phyloP scores from a whole-genome alignment of 2,797 vertebrate genomes.

The Mergus octosetaceus region DNA sequence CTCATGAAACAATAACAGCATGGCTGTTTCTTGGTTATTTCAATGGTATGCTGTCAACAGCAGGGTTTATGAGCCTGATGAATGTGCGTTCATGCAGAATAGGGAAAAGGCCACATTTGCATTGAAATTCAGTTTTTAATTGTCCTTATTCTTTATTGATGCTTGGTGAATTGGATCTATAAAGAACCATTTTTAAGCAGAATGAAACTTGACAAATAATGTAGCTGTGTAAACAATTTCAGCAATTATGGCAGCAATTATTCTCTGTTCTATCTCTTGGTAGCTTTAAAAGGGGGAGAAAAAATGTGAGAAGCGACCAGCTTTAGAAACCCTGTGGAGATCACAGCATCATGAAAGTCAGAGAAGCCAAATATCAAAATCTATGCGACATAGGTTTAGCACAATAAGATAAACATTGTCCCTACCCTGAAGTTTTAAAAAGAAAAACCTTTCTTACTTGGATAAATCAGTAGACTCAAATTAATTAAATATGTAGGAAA shows the following conservation, averaged over 20 bases:
- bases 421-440: neutral
- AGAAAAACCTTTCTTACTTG: neutral
- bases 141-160: conserved; percentile 79
- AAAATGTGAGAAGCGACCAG: neutral
- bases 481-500: neutral
- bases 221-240: conserved; percentile 66
- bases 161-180: conserved; percentile 70
- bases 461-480: neutral
- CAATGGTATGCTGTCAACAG: conserved; percentile 63
- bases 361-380: neutral
- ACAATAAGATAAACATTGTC: neutral
- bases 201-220: conserved; percentile 64
- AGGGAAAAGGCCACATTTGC: conserved; percentile 84
- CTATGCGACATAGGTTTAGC: neutral
- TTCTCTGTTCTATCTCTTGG: conserved; percentile 22
- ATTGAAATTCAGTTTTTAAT: conserved; percentile 83
- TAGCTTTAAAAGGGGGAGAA: conserved; percentile 7
- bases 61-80: conserved; percentile 67
- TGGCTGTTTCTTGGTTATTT: conserved; percentile 62
- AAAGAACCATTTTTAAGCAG: conserved; percentile 61
- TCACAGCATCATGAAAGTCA: neutral
- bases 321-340: conserved; percentile 10
- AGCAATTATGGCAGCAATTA: conserved; percentile 70
- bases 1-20: conserved; percentile 68
- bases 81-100: conserved; percentile 74